phyloP scores from a whole-genome alignment of 2,113 vertebrate species.

The Passer domesticus region DNA sequence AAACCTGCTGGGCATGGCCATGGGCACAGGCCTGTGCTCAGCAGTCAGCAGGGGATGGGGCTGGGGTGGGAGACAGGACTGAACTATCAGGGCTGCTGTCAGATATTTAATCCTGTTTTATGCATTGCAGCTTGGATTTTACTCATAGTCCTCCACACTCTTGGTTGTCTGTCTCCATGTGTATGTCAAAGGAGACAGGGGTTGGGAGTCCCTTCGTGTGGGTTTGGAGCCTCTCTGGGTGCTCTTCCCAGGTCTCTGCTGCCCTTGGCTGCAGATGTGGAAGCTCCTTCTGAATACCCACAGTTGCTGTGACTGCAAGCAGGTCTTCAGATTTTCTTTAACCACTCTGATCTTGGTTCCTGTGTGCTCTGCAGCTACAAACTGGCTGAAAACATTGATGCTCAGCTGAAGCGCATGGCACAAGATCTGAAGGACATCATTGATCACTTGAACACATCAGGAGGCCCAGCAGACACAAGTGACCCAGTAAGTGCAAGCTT shows the following conservation, averaged over 20 bases:
- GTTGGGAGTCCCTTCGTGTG: no score
- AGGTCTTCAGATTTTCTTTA: no score
- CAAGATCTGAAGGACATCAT: conserved; percentile 92
- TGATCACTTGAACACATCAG: conserved; percentile 85
- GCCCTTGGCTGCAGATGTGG: no score
- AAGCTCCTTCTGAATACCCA: no score
- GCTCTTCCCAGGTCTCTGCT: no score
- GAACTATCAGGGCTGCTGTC: background rate
- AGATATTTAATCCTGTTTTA: background rate
- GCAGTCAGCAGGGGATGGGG: background rate
- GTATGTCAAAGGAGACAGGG: no score
- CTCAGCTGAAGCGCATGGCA: conserved; percentile 88
- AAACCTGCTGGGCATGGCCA: background rate
- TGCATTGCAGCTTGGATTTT: background rate
- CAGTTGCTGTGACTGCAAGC: no score
- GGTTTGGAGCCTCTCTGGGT: no score
- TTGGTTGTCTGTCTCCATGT: no score
- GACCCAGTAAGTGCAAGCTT: conserved; percentile 75
- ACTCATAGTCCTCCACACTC: rapidly evolving
- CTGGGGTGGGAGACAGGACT: background rate
- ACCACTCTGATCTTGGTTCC: background rate
- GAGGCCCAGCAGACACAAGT: conserved; percentile 78
- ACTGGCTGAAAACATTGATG: conserved; percentile 89
- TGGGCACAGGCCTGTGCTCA: background rate
- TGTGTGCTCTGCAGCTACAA: conserved; percentile 76